Percentiles rank a stretch among this genome's conserved stretches.
These are phyloP conservation scores for Dascyllus trimaculatus DNA, from an alignment of 2,113 vertebrate species.

Conservation along the genomic window DNA sequence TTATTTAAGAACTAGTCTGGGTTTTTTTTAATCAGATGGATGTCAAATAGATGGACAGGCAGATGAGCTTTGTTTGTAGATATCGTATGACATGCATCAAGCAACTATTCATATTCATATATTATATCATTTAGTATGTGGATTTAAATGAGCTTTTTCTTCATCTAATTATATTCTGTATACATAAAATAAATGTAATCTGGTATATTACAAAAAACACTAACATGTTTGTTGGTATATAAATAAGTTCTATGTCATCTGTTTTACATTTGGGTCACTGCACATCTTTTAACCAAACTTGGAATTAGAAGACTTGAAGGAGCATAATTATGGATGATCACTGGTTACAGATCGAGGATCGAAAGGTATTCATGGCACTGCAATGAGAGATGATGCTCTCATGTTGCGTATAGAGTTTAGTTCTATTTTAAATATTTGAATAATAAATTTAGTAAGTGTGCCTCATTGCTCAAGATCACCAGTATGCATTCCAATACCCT, in stretches of 20 bases:
- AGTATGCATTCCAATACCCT: constrained; percentile 68
- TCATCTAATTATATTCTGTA: too few relatives aligned
- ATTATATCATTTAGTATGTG: too few relatives aligned
- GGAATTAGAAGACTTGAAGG: constrained; percentile 10
- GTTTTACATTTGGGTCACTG: constrained; percentile 17
- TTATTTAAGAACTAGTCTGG: too few relatives aligned
- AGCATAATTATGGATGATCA: constrained; percentile 48
- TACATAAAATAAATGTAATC: too few relatives aligned
- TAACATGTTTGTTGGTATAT: constrained; percentile 10
- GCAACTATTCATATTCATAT: neutral
- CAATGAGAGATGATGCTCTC: constrained; percentile 69
- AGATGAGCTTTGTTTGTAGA: constrained; percentile 1
- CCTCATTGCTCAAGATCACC: constrained; percentile 57
- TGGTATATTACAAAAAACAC: too few relatives aligned
- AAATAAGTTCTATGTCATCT: constrained; percentile 16
- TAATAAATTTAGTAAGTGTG: constrained; percentile 73
- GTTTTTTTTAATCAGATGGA: neutral
- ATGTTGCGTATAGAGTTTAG: constrained; percentile 56
- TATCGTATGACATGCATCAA: neutral
- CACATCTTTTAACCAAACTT: constrained; percentile 33
- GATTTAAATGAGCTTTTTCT: neutral
- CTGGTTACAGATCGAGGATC: constrained; percentile 53
- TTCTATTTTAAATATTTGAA: constrained; percentile 70
- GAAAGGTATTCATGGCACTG: constrained; percentile 54
- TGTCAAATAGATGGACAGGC: neutral